Conservation (phyloP, 1,140 invertebrate genomes). For the Heliconius hewitsoni region DNA sequence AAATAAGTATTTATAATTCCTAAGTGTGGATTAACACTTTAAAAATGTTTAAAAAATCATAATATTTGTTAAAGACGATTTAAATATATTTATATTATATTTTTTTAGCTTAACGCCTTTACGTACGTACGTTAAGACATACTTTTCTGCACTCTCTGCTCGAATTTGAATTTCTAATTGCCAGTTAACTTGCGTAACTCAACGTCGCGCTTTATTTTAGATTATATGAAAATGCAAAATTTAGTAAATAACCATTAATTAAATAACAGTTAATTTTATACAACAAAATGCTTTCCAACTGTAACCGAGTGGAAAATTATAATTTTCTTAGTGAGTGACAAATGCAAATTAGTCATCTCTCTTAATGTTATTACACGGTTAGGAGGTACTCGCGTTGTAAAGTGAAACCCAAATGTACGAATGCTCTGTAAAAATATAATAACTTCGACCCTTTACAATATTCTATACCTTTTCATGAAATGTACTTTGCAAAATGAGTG, state of each 20-base stretch:
- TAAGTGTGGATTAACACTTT: too few relatives aligned
- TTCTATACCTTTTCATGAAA: background rate
- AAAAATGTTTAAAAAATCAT: too few relatives aligned
- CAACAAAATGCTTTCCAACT: background rate
- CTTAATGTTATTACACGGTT: background rate
- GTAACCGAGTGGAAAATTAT: background rate
- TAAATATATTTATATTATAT: too few relatives aligned
- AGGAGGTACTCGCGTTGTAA: background rate
- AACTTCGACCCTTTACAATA: background rate
- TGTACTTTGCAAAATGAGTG: background rate
- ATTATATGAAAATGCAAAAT: background rate
- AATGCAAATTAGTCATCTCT: background rate
- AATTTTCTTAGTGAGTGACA: constrained; percentile 3
- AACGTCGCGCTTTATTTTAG: too few relatives aligned
- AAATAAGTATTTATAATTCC: too few relatives aligned
- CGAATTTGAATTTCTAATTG: background rate
- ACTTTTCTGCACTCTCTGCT: too few relatives aligned
- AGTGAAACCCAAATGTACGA: background rate
- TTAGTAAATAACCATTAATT: background rate
- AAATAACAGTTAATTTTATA: background rate
- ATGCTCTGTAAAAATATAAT: constrained; percentile 1
- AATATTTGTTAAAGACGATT: too few relatives aligned
- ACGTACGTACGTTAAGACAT: too few relatives aligned
- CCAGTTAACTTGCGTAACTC: too few relatives aligned
- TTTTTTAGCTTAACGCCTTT: too few relatives aligned